Evolutionary conservation across 2,888 invertebrate species (phyloP), one percentile per base, ranked within the genome.

Genomic region (Anthophora plumipes): DNA sequence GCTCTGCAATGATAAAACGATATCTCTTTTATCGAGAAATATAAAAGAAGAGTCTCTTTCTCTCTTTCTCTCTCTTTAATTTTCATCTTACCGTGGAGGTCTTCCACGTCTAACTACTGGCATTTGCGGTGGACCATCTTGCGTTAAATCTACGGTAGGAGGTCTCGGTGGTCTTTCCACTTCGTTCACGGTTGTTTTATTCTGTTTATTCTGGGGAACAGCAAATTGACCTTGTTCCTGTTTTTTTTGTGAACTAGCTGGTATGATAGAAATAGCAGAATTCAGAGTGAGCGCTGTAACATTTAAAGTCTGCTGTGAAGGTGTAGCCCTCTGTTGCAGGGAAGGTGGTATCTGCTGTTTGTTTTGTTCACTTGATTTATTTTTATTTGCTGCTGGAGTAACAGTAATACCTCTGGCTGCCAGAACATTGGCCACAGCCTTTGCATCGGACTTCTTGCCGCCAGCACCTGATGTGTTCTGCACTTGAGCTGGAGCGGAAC

Each of bases 361-460:
- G 87, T 77, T 88, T 70, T 83, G 86, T 63, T 91, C 91, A 41
- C 69, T 80, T 46, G 52, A 70, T 67, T 90, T 92, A 85, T 86
- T 92, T 89, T 94, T 94, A 12, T 94, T 95, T 39, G 95, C 95
- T 60, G 96, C 96, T 55, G 95, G 95, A 60, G 97, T 97, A 0
- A 97, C 95, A 48, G 97, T 97, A 72, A 97, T 97, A 2, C 97
- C 97, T 80, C 97, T 94, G 8, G 96, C 96, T 4, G 97, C 97
- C 77, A 97, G 92, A 76, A 97, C 96, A 90, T 96, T 96, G 0
- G 97, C 97, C 89, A 97, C 97, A 0, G 96, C 96, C 89, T 95
- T 96, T 0, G 96, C 96, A 91, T 97, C 96, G 52, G 95, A 95
- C 88, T 96, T 96, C 64, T 95, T 95, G 2, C 94, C 80, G 12